phyloP scores from a whole-genome alignment of 1,140 invertebrate genomes.

The Zaprionus tsacasi region DNA sequence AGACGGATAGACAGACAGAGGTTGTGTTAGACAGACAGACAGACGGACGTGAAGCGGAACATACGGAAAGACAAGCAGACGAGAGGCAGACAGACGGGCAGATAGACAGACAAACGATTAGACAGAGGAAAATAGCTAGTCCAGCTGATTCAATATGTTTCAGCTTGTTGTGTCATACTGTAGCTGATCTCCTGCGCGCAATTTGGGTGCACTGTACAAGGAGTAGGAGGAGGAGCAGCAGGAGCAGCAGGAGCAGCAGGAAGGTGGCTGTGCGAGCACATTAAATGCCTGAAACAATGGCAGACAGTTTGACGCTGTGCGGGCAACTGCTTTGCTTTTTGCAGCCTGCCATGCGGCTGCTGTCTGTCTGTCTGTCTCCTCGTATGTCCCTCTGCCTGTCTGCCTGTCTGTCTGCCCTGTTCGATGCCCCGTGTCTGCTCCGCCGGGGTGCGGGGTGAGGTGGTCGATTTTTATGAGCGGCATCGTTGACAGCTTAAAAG shows the following conservation, averaged over 20 bases:
- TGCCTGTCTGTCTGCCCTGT: constrained; percentile 18
- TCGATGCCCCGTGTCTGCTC: neutral
- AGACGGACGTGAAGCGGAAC: too few relatives aligned
- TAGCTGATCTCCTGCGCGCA: too few relatives aligned
- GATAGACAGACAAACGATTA: too few relatives aligned
- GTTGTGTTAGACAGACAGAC: too few relatives aligned
- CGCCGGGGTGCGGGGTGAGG: constrained; percentile 41
- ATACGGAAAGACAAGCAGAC: too few relatives aligned
- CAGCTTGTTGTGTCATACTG: too few relatives aligned
- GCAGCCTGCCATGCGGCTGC: neutral
- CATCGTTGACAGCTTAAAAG: constrained; percentile 79
- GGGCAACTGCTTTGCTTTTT: constrained; percentile 21
- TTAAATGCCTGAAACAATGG: constrained; percentile 79
- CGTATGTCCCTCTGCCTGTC: neutral
- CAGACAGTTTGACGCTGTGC: constrained; percentile 76
- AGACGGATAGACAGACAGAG: too few relatives aligned
- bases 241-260: neutral
- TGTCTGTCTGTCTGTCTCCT: constrained; percentile 4
- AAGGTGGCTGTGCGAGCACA: constrained; percentile 37
- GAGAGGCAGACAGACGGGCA: too few relatives aligned
- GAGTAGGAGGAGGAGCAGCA: too few relatives aligned
- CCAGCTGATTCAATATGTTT: too few relatives aligned
- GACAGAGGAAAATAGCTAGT: too few relatives aligned
- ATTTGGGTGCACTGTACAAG: too few relatives aligned
- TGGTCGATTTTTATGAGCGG: constrained; percentile 79